Conservation (phyloP, 2,113 vertebrate species). For the Mobula birostris region DNA sequence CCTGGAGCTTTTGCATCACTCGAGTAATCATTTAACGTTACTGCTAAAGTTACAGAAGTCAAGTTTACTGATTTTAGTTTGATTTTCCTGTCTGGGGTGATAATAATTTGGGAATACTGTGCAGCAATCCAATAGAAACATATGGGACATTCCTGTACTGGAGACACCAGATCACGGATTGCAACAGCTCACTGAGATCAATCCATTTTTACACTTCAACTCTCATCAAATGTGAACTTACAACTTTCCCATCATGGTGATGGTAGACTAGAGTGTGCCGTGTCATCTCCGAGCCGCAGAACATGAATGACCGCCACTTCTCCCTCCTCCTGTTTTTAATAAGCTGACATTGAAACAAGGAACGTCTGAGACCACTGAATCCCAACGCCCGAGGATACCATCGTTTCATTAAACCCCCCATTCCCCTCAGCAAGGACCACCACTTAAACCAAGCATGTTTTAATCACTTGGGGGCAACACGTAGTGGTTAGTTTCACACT, state of each 20-base stretch:
- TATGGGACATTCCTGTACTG: not conserved
- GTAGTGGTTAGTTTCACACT: no score
- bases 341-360: no score
- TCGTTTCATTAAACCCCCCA: not conserved
- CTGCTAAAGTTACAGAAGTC: no score
- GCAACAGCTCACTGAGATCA: not conserved
- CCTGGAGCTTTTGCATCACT: no score
- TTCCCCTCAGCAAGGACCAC: not conserved
- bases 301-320: not conserved
- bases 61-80: not conserved
- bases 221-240: not conserved
- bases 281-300: not conserved
- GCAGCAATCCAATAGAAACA: not conserved
- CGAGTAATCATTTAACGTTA: no score
- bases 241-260: not conserved
- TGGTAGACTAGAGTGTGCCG: not conserved
- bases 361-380: no score
- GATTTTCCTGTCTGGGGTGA: not conserved
- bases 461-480: not conserved
- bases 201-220: not conserved
- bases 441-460: not conserved
- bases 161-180: not conserved
- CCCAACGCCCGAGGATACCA: not conserved
- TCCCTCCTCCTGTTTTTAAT: no score
- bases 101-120: not conserved